Evolutionary conservation across 2,797 vertebrate genomes (phyloP), one percentile per base, ranked within the genome.

Genomic region (Oreochromis grahami): DNA sequence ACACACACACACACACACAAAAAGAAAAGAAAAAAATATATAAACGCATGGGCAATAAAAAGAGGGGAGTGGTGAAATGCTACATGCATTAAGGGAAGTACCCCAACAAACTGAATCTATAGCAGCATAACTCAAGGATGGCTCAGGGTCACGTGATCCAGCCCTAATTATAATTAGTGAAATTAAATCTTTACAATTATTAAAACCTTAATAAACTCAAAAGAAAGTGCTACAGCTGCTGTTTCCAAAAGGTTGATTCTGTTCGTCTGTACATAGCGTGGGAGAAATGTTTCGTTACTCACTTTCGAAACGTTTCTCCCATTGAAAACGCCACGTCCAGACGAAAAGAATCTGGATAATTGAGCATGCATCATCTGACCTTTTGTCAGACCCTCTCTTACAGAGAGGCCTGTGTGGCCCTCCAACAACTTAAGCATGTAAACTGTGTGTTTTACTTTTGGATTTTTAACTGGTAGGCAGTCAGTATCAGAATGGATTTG

Each of bases 211-310:
- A 55, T 29, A 1, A 56, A 56, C 13, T 29, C 24, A 26, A 26
- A 55, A 13, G 0, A 15, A 55, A 55, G 24, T 1, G 24, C 53
- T 3, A 29, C 53, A 55, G 24, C 53, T 34, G 32, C 9, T 34
- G 26, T 60, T 60, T 0, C 32, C 24, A 53, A 1, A 24, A 1
- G 51, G 51, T 13, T 13, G 52, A 53, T 53, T 4, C 1, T 13
- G 21, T 53, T 53, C 21, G 3, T 53, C 21, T 53, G 52, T n/a
- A 24, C 51, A 24, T 53, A 24, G n/a, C 51, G n/a, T 53, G 51
- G 11, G 11, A 53, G 52, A 13, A 24, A 13, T 3, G 11, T 2
- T 0, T 24, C 0, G 1, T 24, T 24, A 0, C 21, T 53, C 52
- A 13, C 52, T 6, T 1, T 53, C 1, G 11, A 24, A 53, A 53